Percentiles rank a stretch among this genome's conserved stretches.
phyloP scores from a whole-genome alignment of 1,140 invertebrate genomes.

The Dendroctonus valens region DNA sequence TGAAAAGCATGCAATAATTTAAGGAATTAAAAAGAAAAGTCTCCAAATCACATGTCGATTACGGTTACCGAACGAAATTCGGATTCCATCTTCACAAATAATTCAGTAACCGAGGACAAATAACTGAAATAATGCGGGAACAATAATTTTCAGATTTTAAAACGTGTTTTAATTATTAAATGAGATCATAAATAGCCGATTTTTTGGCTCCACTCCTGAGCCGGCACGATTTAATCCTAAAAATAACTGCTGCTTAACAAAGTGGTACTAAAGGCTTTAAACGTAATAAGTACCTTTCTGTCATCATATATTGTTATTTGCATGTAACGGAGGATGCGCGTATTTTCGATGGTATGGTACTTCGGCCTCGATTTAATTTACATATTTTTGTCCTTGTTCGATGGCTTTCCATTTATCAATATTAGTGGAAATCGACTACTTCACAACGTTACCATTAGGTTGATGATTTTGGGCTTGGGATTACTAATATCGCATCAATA shows the following conservation, averaged over 20 bases:
- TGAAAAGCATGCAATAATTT: too few species aligned
- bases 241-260: conserved; percentile 33
- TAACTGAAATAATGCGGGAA: conserved; percentile 6
- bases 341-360: conserved; percentile 3
- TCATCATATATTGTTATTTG: conserved; percentile 36
- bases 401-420: too few species aligned
- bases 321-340: conserved; percentile 8
- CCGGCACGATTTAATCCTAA: conserved; percentile 28
- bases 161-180: conserved; percentile 25
- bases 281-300: conserved; percentile 30
- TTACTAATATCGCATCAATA: too few species aligned
- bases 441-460: too few species aligned
- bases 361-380: conserved; percentile 14
- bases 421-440: too few species aligned
- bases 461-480: too few species aligned
- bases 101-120: too few species aligned
- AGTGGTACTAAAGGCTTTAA: conserved; percentile 27
- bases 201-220: conserved; percentile 11
- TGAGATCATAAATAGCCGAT: conserved; percentile 25
- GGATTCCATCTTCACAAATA: too few species aligned
- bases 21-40: too few species aligned
- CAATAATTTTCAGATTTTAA: conserved; percentile 22
- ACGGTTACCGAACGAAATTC: too few species aligned
- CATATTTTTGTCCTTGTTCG: not conserved
- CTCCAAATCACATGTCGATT: too few species aligned